Evolutionary conservation across 2,113 vertebrate genomes (phyloP).

Genomic region (Rattus rattus): DNA sequence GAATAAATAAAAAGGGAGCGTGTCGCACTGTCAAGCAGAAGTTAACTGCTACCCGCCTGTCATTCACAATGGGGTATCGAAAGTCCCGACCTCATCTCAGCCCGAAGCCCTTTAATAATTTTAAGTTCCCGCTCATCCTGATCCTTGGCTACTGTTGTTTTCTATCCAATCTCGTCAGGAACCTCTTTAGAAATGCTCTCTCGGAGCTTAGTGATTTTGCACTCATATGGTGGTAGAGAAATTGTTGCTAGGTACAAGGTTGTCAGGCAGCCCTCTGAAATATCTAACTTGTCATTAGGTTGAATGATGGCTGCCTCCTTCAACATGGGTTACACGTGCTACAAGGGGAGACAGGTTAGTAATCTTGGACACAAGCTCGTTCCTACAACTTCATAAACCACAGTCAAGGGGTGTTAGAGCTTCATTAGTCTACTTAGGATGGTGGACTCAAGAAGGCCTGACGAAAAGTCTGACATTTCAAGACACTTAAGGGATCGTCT

Average conservation of each 20-base stretch:
- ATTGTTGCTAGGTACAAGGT: neutral
- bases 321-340: neutral
- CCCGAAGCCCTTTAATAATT: neutral
- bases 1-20: neutral
- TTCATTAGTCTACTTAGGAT: neutral
- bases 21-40: neutral
- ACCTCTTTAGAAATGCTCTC: neutral
- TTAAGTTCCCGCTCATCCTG: neutral
- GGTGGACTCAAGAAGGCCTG: neutral
- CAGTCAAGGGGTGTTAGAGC: neutral
- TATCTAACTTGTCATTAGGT: neutral
- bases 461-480: neutral
- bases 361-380: neutral
- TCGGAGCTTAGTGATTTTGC: neutral
- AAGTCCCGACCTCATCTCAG: neutral
- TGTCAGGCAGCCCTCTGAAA: neutral
- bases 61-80: neutral
- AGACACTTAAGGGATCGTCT: neutral
- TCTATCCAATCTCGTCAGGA: neutral
- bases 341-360: neutral
- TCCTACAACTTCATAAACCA: neutral
- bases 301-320: constrained; percentile 14
- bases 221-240: neutral
- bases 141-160: neutral
- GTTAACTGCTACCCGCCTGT: neutral